Evolutionary conservation across 2,797 vertebrate genomes (phyloP), one percentile per base, ranked within the genome.

Genomic region (Ctenosaura bakeri): DNA sequence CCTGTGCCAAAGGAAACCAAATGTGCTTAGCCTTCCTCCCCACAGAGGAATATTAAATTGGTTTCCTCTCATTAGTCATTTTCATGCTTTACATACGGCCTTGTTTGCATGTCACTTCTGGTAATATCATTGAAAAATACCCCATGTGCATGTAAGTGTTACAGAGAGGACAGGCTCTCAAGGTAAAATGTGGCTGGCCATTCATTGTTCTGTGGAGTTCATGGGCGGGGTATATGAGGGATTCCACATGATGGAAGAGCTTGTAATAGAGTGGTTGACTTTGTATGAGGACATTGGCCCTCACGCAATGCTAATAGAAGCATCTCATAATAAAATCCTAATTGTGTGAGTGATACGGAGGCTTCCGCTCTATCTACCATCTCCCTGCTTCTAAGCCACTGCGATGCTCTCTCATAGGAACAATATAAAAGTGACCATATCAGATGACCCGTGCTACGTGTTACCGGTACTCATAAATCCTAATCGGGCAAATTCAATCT

Each of bases 401-500:
- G 74, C 13, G 87, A 78, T 32, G 64, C 83, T n/a, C 95, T 93
- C 92, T 94, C 35, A 0, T 73, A 87, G 93, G 93, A 95, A 89
- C 90, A 92, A 90, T 86, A 77, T 69, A 91, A 0, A 54, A 92
- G 78, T 93, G 90, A 86, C 93, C 89, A 35, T 59, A 94, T 94
- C 94, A 92, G 94, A 94, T 95, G 95, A 95, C 93, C 95, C 85
- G 13, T 73, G 80, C 80, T 92, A 88, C 88, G 5, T 84, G 20
- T 94, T 83, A 94, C 88, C 78, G 6, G 79, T 24, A 62, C 87
- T 96, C 92, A 92, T 94, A 96, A 97, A 96, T 95, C 92, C 92
- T 91, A 93, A 93, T 92, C 93, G 95, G 92, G 91, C 94, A 94
- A 94, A 94, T 94, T 92, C 93, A 93, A 93, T 95, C 92, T 93